Evolutionary conservation across 2,888 invertebrate species (phyloP), one percentile per base, ranked within the genome.

Genomic region (Machimus rusticus): DNA sequence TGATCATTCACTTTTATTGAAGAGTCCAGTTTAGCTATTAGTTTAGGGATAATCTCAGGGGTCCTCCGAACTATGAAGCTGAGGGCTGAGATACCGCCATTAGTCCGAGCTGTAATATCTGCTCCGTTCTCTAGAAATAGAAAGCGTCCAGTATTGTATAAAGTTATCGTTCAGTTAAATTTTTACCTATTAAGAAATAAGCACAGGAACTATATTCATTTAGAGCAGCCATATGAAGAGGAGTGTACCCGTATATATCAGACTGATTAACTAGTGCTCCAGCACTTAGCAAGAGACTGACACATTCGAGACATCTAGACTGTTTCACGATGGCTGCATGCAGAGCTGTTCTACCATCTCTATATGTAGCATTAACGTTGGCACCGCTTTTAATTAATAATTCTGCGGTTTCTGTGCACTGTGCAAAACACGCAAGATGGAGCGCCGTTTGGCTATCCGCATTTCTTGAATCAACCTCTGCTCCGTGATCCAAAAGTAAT

Each of bases 1-100:
- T 97, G 97, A 90, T 97, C 97, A 90, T 96, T 96, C 8, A 96
- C 94, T 89, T 95, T 95, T 16, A 97, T 95, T 0, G 96, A 95
- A 55, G 95, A 94, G 90, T 97, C 96, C 76, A 97, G 94, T 91
- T 96, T 96, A 78, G 94, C 93, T 84, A 95, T 92, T 86, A 96
- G 94, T 85, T 95, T 95, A 0, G 96, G 96, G 74, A 97, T 94
- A 5, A 97, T 96, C 89, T 97, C 96, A 0, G 97, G 97, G 0
- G 97, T 97, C 89, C 97, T 94, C n/a, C 97, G 94, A 1, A 97
- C 96, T 87, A 97, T 96, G 90, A 97, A 97, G 14, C 96, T 96
- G 16, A 97, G 91, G 0, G 96, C 97, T 0, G 97, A 96, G 3
- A 96, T 94, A 8, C 97, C 96, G 2, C 97, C 97, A 89, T 96